phyloP scores from a whole-genome alignment of 2,797 vertebrate species.

The Discoglossus pictus region DNA sequence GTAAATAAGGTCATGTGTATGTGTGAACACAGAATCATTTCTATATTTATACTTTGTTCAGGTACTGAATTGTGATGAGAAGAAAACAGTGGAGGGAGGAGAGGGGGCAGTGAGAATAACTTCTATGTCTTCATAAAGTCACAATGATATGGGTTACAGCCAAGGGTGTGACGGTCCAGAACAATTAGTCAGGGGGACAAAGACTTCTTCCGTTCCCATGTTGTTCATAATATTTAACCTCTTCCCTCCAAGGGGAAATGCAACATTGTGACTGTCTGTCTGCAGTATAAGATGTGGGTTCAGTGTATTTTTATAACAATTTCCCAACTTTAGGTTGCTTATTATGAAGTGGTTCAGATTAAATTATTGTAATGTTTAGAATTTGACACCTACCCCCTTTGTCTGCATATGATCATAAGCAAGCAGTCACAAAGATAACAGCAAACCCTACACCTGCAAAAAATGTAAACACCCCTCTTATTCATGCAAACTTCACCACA shows the following conservation, averaged over 20 bases:
- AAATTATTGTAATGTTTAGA: too few species aligned
- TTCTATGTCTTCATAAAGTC: neutral
- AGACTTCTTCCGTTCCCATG: conserved; percentile 50
- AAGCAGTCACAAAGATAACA: too few species aligned
- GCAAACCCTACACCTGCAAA: too few species aligned
- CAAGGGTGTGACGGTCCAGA: conserved; percentile 47
- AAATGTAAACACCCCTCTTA: too few species aligned
- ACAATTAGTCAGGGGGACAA: conserved; percentile 45
- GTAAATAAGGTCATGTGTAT: conserved; percentile 37
- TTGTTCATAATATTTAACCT: conserved; percentile 47
- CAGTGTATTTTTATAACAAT: too few species aligned
- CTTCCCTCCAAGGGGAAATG: conserved; percentile 16
- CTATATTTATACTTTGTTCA: conserved; percentile 1
- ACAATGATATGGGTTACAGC: conserved; percentile 50
- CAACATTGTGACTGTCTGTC: conserved; percentile 8
- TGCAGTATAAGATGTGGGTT: neutral
- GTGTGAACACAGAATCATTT: conserved; percentile 24
- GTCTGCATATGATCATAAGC: too few species aligned
- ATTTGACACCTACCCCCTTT: too few species aligned
- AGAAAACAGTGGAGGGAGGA: conserved; percentile 31
- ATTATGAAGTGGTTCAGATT: too few species aligned
- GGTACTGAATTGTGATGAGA: conserved; percentile 30
- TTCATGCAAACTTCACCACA: too few species aligned
- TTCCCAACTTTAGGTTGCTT: too few species aligned
- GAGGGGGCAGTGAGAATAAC: conserved; percentile 22